Conservation (phyloP, 2,888 invertebrate species). For the Thymelicus sylvestris region DNA sequence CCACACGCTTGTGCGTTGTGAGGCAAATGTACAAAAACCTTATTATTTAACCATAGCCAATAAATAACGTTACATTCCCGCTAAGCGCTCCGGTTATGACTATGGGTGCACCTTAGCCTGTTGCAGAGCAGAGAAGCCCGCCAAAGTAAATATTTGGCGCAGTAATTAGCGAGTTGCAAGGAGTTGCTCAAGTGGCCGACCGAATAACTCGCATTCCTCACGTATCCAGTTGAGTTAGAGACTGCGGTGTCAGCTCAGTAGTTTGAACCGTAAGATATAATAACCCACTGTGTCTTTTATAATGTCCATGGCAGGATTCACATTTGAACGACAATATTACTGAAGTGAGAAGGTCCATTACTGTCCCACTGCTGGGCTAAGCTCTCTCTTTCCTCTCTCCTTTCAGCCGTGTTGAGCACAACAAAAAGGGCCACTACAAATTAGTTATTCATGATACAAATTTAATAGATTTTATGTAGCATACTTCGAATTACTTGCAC, state of each 20-base stretch:
- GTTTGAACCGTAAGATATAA: not conserved
- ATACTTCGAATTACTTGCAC: not conserved
- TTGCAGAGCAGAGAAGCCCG: conserved; percentile 18
- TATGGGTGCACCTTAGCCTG: conserved; percentile 8
- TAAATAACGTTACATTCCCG: not conserved
- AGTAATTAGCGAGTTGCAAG: conserved; percentile 71
- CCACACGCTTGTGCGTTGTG: too few relatives aligned
- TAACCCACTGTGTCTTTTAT: too few relatives aligned
- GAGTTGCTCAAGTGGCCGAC: conserved; percentile 20
- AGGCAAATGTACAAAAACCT: too few relatives aligned
- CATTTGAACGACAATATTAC: too few relatives aligned
- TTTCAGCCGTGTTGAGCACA: too few relatives aligned
- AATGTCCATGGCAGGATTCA: too few relatives aligned
- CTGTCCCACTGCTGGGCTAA: too few relatives aligned
- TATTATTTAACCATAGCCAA: too few relatives aligned
- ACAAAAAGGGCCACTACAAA: too few relatives aligned
- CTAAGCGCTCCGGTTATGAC: not conserved
- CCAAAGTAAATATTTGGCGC: conserved; percentile 74
- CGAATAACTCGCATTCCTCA: conserved; percentile 9
- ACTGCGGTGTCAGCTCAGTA: not conserved
- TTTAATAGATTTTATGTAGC: not conserved
- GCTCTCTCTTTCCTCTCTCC: too few relatives aligned
- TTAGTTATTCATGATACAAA: too few relatives aligned
- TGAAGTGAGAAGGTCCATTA: too few relatives aligned
- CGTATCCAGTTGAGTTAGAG: conserved; percentile 3